Evolutionary conservation across 1,140 invertebrate species (phyloP), one percentile per base, ranked within the genome.

Genomic region (Hydropsyche tenuis): DNA sequence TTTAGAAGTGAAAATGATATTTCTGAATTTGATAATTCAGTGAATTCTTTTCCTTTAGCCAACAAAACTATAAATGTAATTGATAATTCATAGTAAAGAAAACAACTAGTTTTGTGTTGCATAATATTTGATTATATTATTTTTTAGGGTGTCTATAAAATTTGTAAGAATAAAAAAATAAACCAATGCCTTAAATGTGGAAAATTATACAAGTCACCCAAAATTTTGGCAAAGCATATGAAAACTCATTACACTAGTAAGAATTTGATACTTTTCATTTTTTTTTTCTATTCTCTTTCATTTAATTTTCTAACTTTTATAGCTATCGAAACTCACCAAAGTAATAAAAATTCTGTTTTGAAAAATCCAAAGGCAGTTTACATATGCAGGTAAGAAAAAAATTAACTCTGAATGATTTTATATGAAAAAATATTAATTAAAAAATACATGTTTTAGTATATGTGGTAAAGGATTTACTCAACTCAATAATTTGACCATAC

Each of bases 401-500:
- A 48, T 48, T 48, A 9, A 18, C 18, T 53, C 30, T 37, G 9
- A 18, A 53, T 53, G 7, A 18, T 53, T 5, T 2, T 18, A 5
- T 20, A 53, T 18, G 9, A 18, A 18, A 53, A 48, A 48, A 48
- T 48, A n/a, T 3, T 48, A 18, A n/a, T 14, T n/a, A 48, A 48
- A 48, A n/a, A n/a, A 3, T n/a, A 14, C 2, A 48, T 6, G 46
- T 63, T 25, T 11, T 27, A 63, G 60, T 37, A 11, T 63, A 1
- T 86, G 84, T 72, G 80, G 82, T 23, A 86, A 84, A 76, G 81
- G 79, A 23, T 86, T 87, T 73, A 81, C 80, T 0, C 82, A 83
- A 65, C 79, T 80, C 9, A 80, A 81, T 22, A 83, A 80, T 43
- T 69, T 86, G n/a, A 84, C 80, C 65, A 81, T 84, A 1, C 86